Evolutionary conservation across 2,888 invertebrate genomes (phyloP), one percentile per base, ranked within the genome.

Genomic region (Malachius bipustulatus): DNA sequence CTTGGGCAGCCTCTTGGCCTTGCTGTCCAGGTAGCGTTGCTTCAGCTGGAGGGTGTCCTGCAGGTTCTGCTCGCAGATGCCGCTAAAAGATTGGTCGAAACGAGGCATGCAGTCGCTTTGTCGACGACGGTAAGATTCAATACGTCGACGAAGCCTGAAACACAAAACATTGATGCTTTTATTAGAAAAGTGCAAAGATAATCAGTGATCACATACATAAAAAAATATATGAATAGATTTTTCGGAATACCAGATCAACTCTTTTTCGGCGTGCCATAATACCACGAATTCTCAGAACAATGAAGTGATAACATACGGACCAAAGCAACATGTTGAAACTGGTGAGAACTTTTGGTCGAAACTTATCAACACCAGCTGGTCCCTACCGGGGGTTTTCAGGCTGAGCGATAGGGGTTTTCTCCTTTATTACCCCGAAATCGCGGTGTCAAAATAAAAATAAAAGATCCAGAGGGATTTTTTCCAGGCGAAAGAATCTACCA

Each of bases 21-120:
- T 91, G 60, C 82, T 82, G 65, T 93, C 93, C 51, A 90, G 72
- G 64, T 81, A 91, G 45, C 87, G 75, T 64, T 91, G 89, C 62
- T 88, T 85, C 43, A 93, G 70, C 45, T 84, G 76, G 48, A 79
- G 71, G 24, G 91, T 90, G 62, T 91, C 90, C 65, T 89, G 77
- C 51, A 83, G 78, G 60, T 91, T 88, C 60, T 89, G 89, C 56
- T 91, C 90, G 66, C 85, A 85, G 42, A 83, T 72, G 26, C 84
- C 84, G 57, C 73, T 83, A 63, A 87, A 83, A 45, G 85, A 81
- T 59, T 85, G 85, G 59, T 88, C 87, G 66, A 83, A 90, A 43
- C 89, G 73, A 41, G 88, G 87, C 57, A 82, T 79, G 59, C 84
- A 83, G 57, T 85, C 85, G 47, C 72, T 81, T 60, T 91, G 89